Percentiles rank a stretch among this genome's conserved stretches.
These are phyloP conservation scores for Delphinapterus leucas DNA, from an alignment of 2,113 vertebrate species.

Conservation along the genomic window DNA sequence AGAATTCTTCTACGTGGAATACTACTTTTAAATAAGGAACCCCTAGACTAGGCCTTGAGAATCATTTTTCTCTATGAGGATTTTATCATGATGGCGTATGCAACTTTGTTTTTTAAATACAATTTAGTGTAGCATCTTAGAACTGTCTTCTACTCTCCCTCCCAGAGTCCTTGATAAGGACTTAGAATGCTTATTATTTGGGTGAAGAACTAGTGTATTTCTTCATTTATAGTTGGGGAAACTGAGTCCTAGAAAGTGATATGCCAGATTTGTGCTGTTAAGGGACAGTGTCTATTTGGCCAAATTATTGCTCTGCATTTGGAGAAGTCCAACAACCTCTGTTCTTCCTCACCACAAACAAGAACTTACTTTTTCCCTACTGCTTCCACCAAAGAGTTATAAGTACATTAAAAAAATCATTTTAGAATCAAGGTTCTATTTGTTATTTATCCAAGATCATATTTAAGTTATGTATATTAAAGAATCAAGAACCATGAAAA, in stretches of 20 bases:
- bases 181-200: constrained; percentile 12
- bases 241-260: background rate
- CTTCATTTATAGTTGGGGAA: constrained; percentile 7
- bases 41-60: background rate
- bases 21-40: background rate
- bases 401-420: background rate
- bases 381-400: background rate
- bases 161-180: background rate
- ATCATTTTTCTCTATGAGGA: background rate
- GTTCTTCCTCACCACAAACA: background rate
- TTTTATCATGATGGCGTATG: background rate
- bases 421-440: constrained; percentile 37
- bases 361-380: background rate
- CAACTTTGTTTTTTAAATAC: background rate
- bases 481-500: background rate
- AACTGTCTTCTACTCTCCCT: background rate
- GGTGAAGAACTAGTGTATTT: constrained; percentile 22
- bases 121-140: background rate
- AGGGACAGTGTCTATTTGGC: background rate
- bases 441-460: background rate
- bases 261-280: background rate
- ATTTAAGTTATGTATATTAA: background rate
- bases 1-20: background rate
- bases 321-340: background rate
- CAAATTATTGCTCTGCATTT: background rate